Evolutionary conservation across 2,797 vertebrate species (phyloP), one percentile per base, ranked within the genome.

Genomic region (Tamandua tetradactyla): DNA sequence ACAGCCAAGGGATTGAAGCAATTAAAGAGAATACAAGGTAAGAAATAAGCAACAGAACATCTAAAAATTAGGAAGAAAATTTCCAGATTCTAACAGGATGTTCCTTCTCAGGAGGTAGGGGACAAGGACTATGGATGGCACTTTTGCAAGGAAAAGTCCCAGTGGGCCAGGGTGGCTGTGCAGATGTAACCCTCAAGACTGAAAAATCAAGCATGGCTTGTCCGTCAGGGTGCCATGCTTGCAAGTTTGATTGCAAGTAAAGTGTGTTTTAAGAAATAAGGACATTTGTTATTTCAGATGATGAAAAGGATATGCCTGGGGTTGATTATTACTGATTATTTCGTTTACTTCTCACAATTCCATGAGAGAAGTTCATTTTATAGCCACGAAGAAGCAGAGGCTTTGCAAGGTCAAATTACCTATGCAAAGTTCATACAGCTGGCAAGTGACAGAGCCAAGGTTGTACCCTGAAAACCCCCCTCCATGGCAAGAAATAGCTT

Each of bases 281-380:
- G 37, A n/a, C 4, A 84, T 85, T 9, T 68, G 75, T 35, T 68
- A 59, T 75, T 87, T 84, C 23, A 40, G 2, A 30, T 5, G 7
- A 62, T 18, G 32, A 61, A 5, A 76, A 69, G 15, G 17, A 14
- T 32, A 2, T n/a, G 3, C 37, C 76, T 27, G 23, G 15, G 30
- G 15, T 32, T 62, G 13, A 49, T 62, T 76, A 44, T 42, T 80
- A 92, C 68, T 44, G 80, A 92, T 72, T 40, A 44, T n/a, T 61
- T 64, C 37, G 82, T 71, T 94, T 82, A 86, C 88, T 96, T 91
- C 55, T 80, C 55, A 80, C 0, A 49, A 27, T 76, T 87, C 86
- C 62, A 84, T 17, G 49, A 92, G 32, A 35, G 35, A 44, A 80
- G 18, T 81, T 86, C 18, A 30, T 32, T 81, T 83, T 11, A 30